Base-by-base conservation (phyloP, 2,888 invertebrate genomes). In the Biston betularia region DNA sequence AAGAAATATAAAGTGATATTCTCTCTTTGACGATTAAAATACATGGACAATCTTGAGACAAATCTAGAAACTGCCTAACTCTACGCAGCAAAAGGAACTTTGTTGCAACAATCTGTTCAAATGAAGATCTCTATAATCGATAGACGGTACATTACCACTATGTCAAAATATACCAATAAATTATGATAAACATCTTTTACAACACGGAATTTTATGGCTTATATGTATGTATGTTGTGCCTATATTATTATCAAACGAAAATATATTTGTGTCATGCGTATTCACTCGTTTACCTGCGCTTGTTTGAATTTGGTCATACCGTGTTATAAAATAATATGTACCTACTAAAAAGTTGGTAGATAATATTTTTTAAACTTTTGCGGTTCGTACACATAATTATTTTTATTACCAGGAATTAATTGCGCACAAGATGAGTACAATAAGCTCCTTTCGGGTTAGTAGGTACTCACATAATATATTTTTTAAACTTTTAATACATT, bases 131-230 rank as follows among this genome's bases (percentile, higher is more conserved):
- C 33, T n/a, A 48, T 42, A 50, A n/a, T 14, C 56, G 65, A 61
- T 61, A 52, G 33, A 56, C 45, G n/a, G n/a, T 61, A 61, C 61
- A 66, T 57, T 48, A 58, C 44, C 61, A 48, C 46, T 66, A 40
- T 66, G 53, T 66, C 52, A 57, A 61, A 65, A 52, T 62, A 53
- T 53, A 62, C 48, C 66, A 11, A 66, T 66, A 61, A 65, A 61
- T 65, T 40, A 61, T 40, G 60, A 55, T 59, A 60, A 65, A 50
- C 55, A 65, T 56, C 61, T 14, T 45, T 55, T 57, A 52, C 52
- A n/a, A 50, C 49, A 24, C 34, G 45, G 45, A 52, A 40, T 53
- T 45, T 53, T 49, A 59, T 59, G 49, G 50, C 42, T 45, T 62
- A 42, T 34, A 57, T n/a, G n/a, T n/a, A n/a, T n/a, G n/a, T 24